Evolutionary conservation across 2,888 invertebrate genomes (phyloP), one percentile per base, ranked within the genome.

Genomic region (Belgica antarctica): DNA sequence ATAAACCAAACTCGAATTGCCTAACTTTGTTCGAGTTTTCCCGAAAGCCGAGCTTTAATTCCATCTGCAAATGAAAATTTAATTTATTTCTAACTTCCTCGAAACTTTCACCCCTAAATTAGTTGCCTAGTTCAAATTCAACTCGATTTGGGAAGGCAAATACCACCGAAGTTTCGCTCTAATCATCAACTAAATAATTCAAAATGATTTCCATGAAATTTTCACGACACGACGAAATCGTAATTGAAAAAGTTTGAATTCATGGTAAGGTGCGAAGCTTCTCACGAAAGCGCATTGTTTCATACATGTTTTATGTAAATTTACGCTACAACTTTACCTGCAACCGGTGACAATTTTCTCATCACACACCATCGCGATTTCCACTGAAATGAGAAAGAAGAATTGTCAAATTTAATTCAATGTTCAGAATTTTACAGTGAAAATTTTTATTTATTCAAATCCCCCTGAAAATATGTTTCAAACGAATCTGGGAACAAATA

Each of bases 281-380:
- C 27, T 25, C 27, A 52, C 52, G n/a, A 52, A 17, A 52, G 52
- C 52, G 52, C 52, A 8, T 22, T 52, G 17, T n/a, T 4, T n/a
- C 15, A 22, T 52, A n/a, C 2, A 52, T 52, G 22, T 17, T 52
- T 22, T 3, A 52, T 52, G 52, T n/a, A 22, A 59, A 59, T 59
- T 2, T 27, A 5, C n/a, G 25, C 17, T 15, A 59, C 59, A 59
- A 59, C 10, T 46, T 83, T 82, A 86, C 86, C 86, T 82, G 87
- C 86, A 71, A 86, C 86, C 72, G 86, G 87, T 71, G 86, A 86
- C 73, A 86, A 81, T 78, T 86, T 86, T 75, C 85, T 82, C 81
- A 87, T 83, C 72, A 86, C 84, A 76, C 86, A 86, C 85, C 85
- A 87, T 78, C 86, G 80, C 74, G 83, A 82, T 77, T 86, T 86